A percentile compares a stretch with the other conserved stretches of the same genome.
Evolutionary conservation across 2,113 vertebrate species (phyloP).

Genomic region (Vulpes ferrilata): DNA sequence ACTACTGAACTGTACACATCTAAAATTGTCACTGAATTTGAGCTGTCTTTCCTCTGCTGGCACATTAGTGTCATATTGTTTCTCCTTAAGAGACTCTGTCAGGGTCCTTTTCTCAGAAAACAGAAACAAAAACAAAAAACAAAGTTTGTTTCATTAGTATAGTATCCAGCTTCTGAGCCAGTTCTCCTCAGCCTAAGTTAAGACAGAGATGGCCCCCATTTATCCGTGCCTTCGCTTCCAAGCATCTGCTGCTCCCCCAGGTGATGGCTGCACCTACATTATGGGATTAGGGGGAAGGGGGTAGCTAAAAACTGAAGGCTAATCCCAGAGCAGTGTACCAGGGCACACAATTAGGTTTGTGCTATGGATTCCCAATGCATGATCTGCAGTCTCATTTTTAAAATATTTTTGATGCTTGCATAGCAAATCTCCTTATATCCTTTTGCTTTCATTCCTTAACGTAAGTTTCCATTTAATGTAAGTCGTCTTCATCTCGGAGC

Average conservation of each 20-base stretch:
- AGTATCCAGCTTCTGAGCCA: not conserved
- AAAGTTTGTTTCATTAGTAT: not conserved
- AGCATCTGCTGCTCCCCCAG: slow-evolving; percentile 4
- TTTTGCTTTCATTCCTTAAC: slow-evolving; percentile 42
- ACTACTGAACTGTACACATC: not conserved
- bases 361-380: not conserved
- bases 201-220: slow-evolving; percentile 4
- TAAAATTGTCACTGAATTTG: not conserved
- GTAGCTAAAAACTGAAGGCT: slow-evolving; percentile 31
- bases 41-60: not conserved
- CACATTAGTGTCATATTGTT: not conserved
- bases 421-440: slow-evolving; percentile 24
- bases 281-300: not conserved
- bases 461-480: slow-evolving; percentile 61
- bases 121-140: not conserved
- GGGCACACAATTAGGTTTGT: not conserved
- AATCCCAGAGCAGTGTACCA: not conserved
- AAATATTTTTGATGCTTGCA: not conserved
- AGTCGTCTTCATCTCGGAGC: slow-evolving; percentile 54
- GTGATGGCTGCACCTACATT: not conserved
- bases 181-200: slow-evolving; percentile 5
- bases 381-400: slow-evolving; percentile 33
- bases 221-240: slow-evolving; percentile 29
- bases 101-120: not conserved
- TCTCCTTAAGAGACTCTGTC: not conserved